A percentile compares a stretch with the other conserved stretches of the same genome.
These are phyloP conservation scores for Anomalospiza imberbis DNA, from an alignment of 2,797 vertebrate genomes.

Conservation along the genomic window DNA sequence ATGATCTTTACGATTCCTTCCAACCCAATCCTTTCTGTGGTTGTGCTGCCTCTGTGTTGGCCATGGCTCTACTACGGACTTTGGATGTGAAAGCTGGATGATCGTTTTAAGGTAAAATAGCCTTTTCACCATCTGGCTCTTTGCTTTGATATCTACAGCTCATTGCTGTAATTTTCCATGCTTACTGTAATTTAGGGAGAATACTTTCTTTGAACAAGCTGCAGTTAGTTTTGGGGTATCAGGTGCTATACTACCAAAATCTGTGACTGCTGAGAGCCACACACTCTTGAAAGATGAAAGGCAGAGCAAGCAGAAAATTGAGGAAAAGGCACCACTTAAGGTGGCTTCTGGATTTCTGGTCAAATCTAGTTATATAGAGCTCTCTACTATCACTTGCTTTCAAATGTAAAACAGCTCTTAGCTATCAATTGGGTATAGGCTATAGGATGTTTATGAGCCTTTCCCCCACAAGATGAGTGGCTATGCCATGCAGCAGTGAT, in stretches of 20 bases:
- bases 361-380: background rate
- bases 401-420: background rate
- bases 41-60: background rate
- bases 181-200: background rate
- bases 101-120: background rate
- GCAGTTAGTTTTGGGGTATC: background rate
- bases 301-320: background rate
- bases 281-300: background rate
- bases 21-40: background rate
- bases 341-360: background rate
- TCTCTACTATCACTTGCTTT: background rate
- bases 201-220: background rate
- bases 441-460: background rate
- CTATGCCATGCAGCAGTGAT: background rate
- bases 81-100: background rate
- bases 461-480: background rate
- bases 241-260: background rate
- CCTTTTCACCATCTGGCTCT: background rate
- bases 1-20: background rate
- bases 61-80: background rate
- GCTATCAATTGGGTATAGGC: background rate
- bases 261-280: fast-evolving
- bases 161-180: background rate
- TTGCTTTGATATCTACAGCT: background rate
- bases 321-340: background rate